A percentile compares a stretch with the other conserved stretches of the same genome.
phyloP scores from a whole-genome alignment of 2,888 invertebrate species.

The Agrotis clavis region DNA sequence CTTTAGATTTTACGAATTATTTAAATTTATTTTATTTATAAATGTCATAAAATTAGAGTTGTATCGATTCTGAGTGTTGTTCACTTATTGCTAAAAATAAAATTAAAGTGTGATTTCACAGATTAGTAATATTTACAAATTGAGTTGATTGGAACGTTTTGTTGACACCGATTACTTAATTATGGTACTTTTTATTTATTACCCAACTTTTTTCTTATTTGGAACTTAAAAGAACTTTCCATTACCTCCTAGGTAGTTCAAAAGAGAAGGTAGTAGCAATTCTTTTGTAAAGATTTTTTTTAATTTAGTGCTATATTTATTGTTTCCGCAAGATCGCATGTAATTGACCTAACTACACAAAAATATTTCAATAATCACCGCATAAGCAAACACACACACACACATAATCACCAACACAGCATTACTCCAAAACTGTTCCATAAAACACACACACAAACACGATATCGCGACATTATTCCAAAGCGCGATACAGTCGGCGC shows the following conservation, averaged over 20 bases:
- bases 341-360: neutral
- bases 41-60: constrained; percentile 43
- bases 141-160: neutral
- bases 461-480: constrained; percentile 61
- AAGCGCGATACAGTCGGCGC: constrained; percentile 73
- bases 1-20: constrained; percentile 28
- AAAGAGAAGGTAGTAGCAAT: too few relatives aligned
- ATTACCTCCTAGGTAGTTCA: neutral
- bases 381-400: neutral
- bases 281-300: too few relatives aligned
- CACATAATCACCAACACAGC: constrained; percentile 17
- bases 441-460: constrained; percentile 44
- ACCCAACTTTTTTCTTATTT: neutral
- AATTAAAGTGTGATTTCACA: constrained; percentile 10
- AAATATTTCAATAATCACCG: constrained; percentile 11
- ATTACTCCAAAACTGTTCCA: constrained; percentile 45
- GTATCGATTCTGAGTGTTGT: constrained; percentile 2
- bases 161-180: constrained; percentile 2
- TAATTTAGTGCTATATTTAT: too few relatives aligned
- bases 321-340: neutral
- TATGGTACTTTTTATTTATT: neutral
- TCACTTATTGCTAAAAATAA: constrained; percentile 31
- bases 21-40: constrained; percentile 23
- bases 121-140: constrained; percentile 4
- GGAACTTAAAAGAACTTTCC: neutral